Evolutionary conservation across 2,888 invertebrate species (phyloP), one percentile per base, ranked within the genome.

Genomic region (Pseudeuparius sepicola): DNA sequence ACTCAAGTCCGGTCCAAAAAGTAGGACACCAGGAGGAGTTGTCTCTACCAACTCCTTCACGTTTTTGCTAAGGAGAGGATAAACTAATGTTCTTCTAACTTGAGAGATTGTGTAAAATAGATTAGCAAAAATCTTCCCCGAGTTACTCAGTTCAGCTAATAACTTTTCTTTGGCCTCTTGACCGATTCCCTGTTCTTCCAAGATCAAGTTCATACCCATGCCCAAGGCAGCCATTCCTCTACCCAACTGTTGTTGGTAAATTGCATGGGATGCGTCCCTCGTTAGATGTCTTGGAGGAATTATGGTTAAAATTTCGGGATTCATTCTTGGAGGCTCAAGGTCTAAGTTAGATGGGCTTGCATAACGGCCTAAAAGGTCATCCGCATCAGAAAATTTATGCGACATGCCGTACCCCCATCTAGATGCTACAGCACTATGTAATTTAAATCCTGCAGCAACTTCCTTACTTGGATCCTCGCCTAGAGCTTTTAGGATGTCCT

Each of bases 1-100:
- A 15, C 27, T 16, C 2, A 40, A 17, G 11, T 37, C 37, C 9
- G 41, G 28, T 4, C 37, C 37, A 31, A 37, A 37, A 11, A 41
- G 35, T 2, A 37, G 26, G 12, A 37, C 29, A 7, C 30, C 14
- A 2, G 37, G 27, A 9, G 33, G 25, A 25, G 25, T 29, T n/a
- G 33, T 37, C 15, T 37, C 35, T 12, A 41, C 4, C 6, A 37
- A 10, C 9, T 35, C 31, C 18, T 35, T 37, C 14, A 27, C 30
- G 16, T 34, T 13, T 24, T 33, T 33, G 18, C 27, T 36, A 32
- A 40, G 25, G 14, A 24, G 25, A 4, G 37, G 40, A 16, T 26
- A 37, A 7, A 40, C 27, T n/a, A 34, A 34, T 10, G 10, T 31
- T 4, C 37, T n/a, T n/a, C n/a, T n/a, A n/a, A n/a, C n/a, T n/a